Evolutionary conservation across 2,888 invertebrate species (phyloP), one percentile per base, ranked within the genome.

Genomic region (Ditula angustiorana): DNA sequence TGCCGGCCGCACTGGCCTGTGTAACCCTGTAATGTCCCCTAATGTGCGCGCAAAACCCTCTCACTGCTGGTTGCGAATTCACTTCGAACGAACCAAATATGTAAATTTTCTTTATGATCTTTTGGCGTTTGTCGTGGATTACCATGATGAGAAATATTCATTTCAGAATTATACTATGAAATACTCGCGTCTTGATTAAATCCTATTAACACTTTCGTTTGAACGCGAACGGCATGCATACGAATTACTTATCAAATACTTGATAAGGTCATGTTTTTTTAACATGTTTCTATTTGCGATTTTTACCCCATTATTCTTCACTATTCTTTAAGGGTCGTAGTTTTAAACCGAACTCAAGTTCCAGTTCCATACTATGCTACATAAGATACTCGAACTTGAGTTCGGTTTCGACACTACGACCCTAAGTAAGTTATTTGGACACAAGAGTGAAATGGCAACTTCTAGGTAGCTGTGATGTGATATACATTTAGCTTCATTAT

Each of bases 51-150:
- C 80, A 84, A 85, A 84, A 77, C 76, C 76, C 70, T 61, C 70
- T 70, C 77, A 61, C 71, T 67, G 69, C 70, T 72, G 80, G 77
- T 79, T 81, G 75, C 78, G 77, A 82, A 82, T 84, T 82, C 83
- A 76, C 78, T 75, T 71, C 74, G 74, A 86, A 86, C 80, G 79
- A 73, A 83, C 85, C 73, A 77, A 84, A 87, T 86, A 85, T 85
- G 84, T 83, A 85, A 86, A 87, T 86, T 83, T 79, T 75, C 80
- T 82, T 85, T 83, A 83, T 82, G 82, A 83, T 81, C 84, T 81
- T 81, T 80, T 68, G 78, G 78, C 78, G 74, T 83, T 86, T 85
- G 84, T 82, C 79, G 79, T 71, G 76, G 79, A 85, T 86, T 85
- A 85, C 78, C 77, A 76, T 71, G 70, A 68, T 67, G 70, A 71